Evolutionary conservation across 1,140 invertebrate species (phyloP), one percentile per base, ranked within the genome.

Genomic region (Diorhabda elongata): DNA sequence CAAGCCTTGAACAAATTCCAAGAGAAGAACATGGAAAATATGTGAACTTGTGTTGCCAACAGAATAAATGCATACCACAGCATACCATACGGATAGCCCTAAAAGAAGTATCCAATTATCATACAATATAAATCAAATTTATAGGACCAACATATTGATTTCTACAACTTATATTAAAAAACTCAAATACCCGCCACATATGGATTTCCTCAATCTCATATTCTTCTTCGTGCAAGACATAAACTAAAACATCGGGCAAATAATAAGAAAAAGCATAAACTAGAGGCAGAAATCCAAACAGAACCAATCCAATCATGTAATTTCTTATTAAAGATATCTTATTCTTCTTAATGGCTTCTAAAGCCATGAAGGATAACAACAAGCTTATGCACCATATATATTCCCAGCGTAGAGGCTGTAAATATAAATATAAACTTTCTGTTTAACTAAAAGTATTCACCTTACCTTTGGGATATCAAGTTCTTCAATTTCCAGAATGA

Each of bases 31-130:
- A 98, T 80, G 60, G 95, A 93, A 81, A 98, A 96, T 44, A 87
- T 85, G 81, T 98, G 97, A 59, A 98, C 89, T 85, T 98, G 96
- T 43, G 93, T 85, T 11, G 93, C 94, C 2, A 95, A 79, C 26
- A 95, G 81, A 62, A 98, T 89, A 83, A 98, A 98, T 60, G 89
- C 91, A 81, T 96, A 97, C 96, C 96, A 98, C 67, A 98, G 84
- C 26, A 98, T 82, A 44, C 93, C 94, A 80, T 97, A 94, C 0
- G 96, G 96, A 77, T 94, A 91, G 44, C 90, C 92, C 92, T 96
- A 82, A 66, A 87, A 88, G 67, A 64, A 78, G 76, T 69, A 71
- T 11, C 43, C 56, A 52, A 58, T 45, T 68, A 8, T 56, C 8
- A 11, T 26, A 42, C 61, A 64, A 11, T 67, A 7, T 58, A 64